Conservation (phyloP, 1,140 invertebrate genomes). For the Whitmania pigra region DNA sequence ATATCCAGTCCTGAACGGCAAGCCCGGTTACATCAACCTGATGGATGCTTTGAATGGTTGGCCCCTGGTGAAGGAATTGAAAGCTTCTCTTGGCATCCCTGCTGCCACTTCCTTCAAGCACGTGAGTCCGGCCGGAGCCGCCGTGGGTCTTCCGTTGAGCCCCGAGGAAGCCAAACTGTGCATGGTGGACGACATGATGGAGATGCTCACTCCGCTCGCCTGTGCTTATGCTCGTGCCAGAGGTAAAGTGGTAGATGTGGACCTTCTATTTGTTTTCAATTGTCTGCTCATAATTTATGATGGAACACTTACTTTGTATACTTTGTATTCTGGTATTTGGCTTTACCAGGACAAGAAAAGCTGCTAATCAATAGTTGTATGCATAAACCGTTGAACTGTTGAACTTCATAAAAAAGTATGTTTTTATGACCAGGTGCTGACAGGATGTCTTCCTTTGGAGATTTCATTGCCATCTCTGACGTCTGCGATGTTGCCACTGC, state of each 20-base stretch:
- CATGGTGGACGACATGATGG: slow-evolving; percentile 74
- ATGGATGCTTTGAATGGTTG: slow-evolving; percentile 94
- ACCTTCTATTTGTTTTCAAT: too few species aligned
- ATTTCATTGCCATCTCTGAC: slow-evolving; percentile 89
- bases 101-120: slow-evolving; percentile 96
- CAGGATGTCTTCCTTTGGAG: slow-evolving; percentile 96
- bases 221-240: slow-evolving; percentile 85
- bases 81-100: slow-evolving; percentile 59
- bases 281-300: too few species aligned
- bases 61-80: slow-evolving; percentile 83
- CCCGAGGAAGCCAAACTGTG: slow-evolving; percentile 65
- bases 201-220: slow-evolving; percentile 69
- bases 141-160: slow-evolving; percentile 66
- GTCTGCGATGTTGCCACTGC: slow-evolving; percentile 73
- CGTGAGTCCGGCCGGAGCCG: slow-evolving; percentile 86
- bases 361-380: too few species aligned
- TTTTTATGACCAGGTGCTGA: slow-evolving; percentile 60
- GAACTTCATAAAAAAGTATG: background rate
- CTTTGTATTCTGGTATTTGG: too few species aligned
- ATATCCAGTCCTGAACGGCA: slow-evolving; percentile 67
- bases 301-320: too few species aligned
- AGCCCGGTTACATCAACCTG: slow-evolving; percentile 91
- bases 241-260: slow-evolving; percentile 43
- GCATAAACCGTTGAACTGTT: too few species aligned
- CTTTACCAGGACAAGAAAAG: too few species aligned